Percentiles rank a stretch among this genome's conserved stretches.
These are phyloP conservation scores for Leptothorax acervorum DNA, from an alignment of 2,888 invertebrate genomes.

Conservation along the genomic window DNA sequence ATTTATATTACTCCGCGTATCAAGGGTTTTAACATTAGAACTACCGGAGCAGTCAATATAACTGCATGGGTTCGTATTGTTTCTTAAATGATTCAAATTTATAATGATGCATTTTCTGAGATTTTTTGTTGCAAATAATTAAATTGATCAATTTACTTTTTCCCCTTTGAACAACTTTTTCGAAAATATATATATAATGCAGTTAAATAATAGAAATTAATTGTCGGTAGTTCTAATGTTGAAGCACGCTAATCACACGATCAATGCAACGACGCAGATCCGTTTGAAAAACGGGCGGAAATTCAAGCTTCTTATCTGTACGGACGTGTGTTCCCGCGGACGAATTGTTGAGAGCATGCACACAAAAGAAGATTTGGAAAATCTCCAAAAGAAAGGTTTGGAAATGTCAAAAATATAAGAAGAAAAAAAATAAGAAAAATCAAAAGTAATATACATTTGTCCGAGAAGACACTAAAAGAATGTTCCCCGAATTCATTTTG, in stretches of 20 bases:
- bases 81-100: background rate
- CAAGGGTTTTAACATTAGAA: background rate
- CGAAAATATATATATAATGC: background rate
- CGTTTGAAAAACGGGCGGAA: slow-evolving; percentile 38
- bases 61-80: background rate
- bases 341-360: background rate
- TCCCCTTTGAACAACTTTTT: background rate
- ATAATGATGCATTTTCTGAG: too few relatives aligned
- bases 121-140: background rate
- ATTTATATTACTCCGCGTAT: background rate
- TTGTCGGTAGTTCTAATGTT: slow-evolving; percentile 2
- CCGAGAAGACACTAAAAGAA: slow-evolving; percentile 50
- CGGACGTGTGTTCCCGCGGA: background rate
- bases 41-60: background rate
- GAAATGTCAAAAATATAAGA: slow-evolving; percentile 6
- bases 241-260: slow-evolving; percentile 3
- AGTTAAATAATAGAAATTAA: background rate
- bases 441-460: slow-evolving; percentile 35
- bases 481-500: slow-evolving; percentile 33
- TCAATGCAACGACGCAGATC: slow-evolving; percentile 18
- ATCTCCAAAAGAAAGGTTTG: background rate
- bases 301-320: slow-evolving; percentile 19
- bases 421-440: slow-evolving; percentile 2
- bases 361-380: too few relatives aligned
- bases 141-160: background rate